Evolutionary conservation across 2,797 vertebrate genomes (phyloP), one percentile per base, ranked within the genome.

Genomic region (Syncerus caffer): DNA sequence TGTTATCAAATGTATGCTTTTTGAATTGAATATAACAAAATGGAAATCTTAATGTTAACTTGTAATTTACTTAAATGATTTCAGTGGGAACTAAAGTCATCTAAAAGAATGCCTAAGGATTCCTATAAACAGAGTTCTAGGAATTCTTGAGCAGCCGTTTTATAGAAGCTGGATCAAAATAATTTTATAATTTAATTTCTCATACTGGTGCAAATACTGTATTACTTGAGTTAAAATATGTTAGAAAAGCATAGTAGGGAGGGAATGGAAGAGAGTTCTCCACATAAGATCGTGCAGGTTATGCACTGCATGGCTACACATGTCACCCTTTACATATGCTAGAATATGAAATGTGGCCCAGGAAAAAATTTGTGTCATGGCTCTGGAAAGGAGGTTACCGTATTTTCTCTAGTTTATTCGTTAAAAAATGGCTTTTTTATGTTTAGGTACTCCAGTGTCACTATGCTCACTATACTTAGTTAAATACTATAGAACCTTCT

Each of bases 51-150:
- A 89, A 58, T 58, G 16, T 93, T 50, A 86, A 58, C 55, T 94
- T 74, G 4, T 29, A 93, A 86, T 85, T 89, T 82, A 53, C 19
- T 53, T 27, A 58, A 88, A 95, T 80, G 85, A 96, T 80, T 82
- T 85, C 85, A 78, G 14, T 74, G 27, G 11, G 11, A 83, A 71
- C 27, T 34, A 67, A 95, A 88, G 19, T 34, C n/a, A 76, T n/a
- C 47, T 58, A 31, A 71, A 55, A 85, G 2, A 67, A 82, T 76
- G 6, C 1, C 29, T 42, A 83, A 82, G 9, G 47, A 60, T 89
- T 85, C 6, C 10, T 91, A 19, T 25, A 15, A 83, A 78, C 21
- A 78, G 11, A 83, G 14, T 57, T 93, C 25, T 84, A 86, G 55
- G 27, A 89, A 14, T 78, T 76, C 13, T 86, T 86, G 89, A 91